Evolutionary conservation across 2,888 invertebrate genomes (phyloP), one percentile per base, ranked within the genome.

Genomic region (Yponomeuta evonymella): DNA sequence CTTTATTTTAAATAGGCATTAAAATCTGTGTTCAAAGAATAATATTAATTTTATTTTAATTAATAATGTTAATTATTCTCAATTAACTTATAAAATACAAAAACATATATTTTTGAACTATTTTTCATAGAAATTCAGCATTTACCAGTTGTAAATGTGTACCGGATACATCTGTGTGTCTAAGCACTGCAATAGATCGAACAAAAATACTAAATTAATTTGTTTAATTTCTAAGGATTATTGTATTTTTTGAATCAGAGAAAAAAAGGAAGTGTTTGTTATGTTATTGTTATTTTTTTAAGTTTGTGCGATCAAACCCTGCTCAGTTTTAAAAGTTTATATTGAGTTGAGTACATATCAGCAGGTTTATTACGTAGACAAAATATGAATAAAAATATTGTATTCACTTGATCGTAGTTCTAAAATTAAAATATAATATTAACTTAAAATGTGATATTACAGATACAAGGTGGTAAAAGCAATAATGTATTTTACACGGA

Each of bases 361-460:
- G 15, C 15, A 12, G 51, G 10, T 51, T 51, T 5, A 58, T 15
- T 58, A 58, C 15, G 12, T 15, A 15, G 12, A 58, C 1, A 58
- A 58, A 12, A 58, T 58, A 15, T 15, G 51, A 15, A 58, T 15
- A 58, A 58, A 12, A 58, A 15, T 58, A 58, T 23, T 15, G 15
- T 58, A 58, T 58, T 58, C 1, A 58, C 15, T 3, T 15, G 15
- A 58, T 15, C 51, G 51, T 58, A 58, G 51, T 58, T 12, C 15
- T 58, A 15, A 58, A 58, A 58, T 29, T 62, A 68, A 67, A 15
- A 67, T 67, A 36, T 43, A n/a, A 67, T 36, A 67, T 36, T 36
- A 67, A 65, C 65, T 23, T 65, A 10, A 58, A 71, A 67, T 36
- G 70, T 71, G 70, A 71, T 71, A 71, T 71, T 70, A 69, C 15